Percentiles rank a stretch among this genome's conserved stretches.
These are phyloP conservation scores for Eudyptes chrysolophus DNA, from an alignment of 2,113 vertebrate genomes.

Conservation along the genomic window DNA sequence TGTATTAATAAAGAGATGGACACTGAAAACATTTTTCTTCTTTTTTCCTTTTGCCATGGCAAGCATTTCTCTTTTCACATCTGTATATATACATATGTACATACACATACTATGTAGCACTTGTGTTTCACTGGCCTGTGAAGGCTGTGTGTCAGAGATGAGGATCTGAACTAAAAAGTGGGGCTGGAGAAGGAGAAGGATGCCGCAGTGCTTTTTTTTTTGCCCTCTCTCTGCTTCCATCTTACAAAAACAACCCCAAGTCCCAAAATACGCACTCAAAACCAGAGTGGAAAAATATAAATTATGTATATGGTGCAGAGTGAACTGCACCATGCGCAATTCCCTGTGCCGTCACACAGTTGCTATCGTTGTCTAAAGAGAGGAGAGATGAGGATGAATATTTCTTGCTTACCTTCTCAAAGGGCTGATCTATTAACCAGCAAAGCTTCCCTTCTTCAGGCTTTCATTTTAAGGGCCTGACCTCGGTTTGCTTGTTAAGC, in stretches of 20 bases:
- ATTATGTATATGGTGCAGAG: conserved; percentile 33
- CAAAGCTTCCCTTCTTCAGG: conserved; percentile 13
- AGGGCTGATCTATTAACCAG: conserved; percentile 3
- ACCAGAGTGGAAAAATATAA: background rate
- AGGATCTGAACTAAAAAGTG: background rate
- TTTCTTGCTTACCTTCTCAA: conserved; percentile 25
- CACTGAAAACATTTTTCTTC: background rate
- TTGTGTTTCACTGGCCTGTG: background rate
- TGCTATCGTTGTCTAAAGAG: background rate
- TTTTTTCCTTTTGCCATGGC: background rate
- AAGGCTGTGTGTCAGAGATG: background rate
- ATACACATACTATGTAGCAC: background rate
- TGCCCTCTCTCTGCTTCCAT: background rate
- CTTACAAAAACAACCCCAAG: background rate
- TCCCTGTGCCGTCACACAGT: background rate
- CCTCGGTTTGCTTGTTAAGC: conserved; percentile 26
- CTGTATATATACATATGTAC: background rate
- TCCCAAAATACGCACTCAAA: background rate
- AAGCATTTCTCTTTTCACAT: background rate
- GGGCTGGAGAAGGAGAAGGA: background rate
- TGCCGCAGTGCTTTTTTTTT: background rate
- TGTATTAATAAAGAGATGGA: background rate
- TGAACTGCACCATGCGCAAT: background rate
- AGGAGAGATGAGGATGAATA: background rate
- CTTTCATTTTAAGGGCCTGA: conserved; percentile 54